Evolutionary conservation across 2,888 invertebrate species (phyloP), one percentile per base, ranked within the genome.

Genomic region (Dendrolimus houi): DNA sequence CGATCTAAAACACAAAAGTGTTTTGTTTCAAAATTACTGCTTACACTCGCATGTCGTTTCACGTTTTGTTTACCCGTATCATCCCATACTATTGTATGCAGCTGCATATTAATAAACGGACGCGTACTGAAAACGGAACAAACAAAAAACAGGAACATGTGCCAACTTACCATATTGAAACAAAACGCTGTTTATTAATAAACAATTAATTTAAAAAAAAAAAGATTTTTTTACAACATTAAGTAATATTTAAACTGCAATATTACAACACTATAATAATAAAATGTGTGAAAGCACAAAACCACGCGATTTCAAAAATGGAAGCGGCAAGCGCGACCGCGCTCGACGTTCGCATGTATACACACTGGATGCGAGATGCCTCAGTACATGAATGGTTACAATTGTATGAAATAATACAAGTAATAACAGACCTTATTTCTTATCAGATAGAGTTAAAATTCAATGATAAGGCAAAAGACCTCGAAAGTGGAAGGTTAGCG

Each of bases 121-220:
- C 10, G 47, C 47, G 47, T 47, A 47, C 47, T 47, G 47, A 47
- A 47, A 47, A 55, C 53, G 52, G 58, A 54, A 41, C 56, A 56
- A 60, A 60, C 52, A 57, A 58, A 29, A 59, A 64, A 62, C 56
- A 57, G 57, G 54, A 61, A 62, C 60, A 58, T 60, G 58, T 64
- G 68, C 63, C 67, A 65, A 69, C 70, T 67, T 70, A 70, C 70
- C 70, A 70, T 70, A 62, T 61, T 56, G 57, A 60, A 57, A 56
- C 58, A 57, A 61, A 57, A 55, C 57, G 52, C 57, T 54, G 59
- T 53, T 53, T 61, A 62, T 57, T 61, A 61, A 62, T 67, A n/a
- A n/a, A n/a, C n/a, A n/a, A n/a, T n/a, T n/a, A n/a, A n/a, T n/a
- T n/a, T n/a, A n/a, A n/a, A n/a, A n/a, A n/a, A n/a, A n/a, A n/a